Base-by-base conservation (phyloP, 1,140 invertebrate genomes). In the Coelopa frigida region DNA sequence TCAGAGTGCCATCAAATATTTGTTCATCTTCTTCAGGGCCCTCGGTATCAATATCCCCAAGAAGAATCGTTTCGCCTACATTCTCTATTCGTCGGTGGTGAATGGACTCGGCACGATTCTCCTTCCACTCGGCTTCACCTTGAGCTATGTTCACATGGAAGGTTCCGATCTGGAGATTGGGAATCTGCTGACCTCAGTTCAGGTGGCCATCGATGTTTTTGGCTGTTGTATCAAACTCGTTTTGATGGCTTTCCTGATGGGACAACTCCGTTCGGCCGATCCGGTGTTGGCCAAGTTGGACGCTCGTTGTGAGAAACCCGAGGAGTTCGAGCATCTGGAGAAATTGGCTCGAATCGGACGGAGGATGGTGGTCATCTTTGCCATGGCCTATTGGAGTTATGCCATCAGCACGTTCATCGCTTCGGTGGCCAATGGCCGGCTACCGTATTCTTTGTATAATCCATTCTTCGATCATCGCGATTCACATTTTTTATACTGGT, bases 391-490 rank as follows among this genome's bases (percentile, higher is more conserved):
- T 43, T 37, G 36, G 20, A 48, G 48, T 45, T 59, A 58, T 42
- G 44, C 54, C 14, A 15, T 27, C 4, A 50, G 40, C 26, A 58
- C 56, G 0, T 59, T 52, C n/a, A 24, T 59, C 7, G 18, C 35
- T 18, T 42, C 56, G 6, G 38, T 58, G 8, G 29, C 48, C 2
- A 29, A 48, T 2, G 52, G 48, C 0, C 51, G 54, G 27, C 57
- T 56, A 11, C 54, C 57, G 8, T 59, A 58, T 48, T 43, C 56
- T 6, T 8, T 59, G 3, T 58, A 58, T 22, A 17, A 56, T 18
- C 56, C 56, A 1, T 43, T 40, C 10, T 27, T 58, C 11, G 47
- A 59, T n/a, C 58, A 56, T 54, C 38, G 37, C 8, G 38, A 42
- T 21, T 58, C 54, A 0, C 37, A 38, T 15, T 0, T 20, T 31